Evolutionary conservation across 2,797 vertebrate genomes (phyloP).

Genomic region (Sebastes taczanowskii): DNA sequence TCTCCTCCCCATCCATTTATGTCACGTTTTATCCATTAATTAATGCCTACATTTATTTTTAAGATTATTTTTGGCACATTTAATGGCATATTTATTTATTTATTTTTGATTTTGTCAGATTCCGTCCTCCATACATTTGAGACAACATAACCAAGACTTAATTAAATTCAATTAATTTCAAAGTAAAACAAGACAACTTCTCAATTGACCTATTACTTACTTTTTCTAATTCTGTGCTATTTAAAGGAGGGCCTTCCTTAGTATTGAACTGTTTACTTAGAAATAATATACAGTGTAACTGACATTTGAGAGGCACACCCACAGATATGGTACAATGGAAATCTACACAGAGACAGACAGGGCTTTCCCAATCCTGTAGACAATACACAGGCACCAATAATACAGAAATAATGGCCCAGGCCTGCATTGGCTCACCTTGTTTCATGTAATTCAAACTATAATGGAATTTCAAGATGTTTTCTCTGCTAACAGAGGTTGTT

Average conservation of each 20-base stretch:
- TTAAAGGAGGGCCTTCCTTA: neutral
- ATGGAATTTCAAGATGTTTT: constrained; percentile 39
- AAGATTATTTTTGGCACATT: no score
- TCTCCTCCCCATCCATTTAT: no score
- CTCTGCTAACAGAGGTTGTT: neutral
- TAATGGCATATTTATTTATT: no score
- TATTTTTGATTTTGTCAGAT: no score
- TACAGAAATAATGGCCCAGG: constrained; percentile 30
- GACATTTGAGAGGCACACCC: neutral
- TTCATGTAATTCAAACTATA: constrained; percentile 42
- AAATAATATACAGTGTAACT: neutral
- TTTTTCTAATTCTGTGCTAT: neutral
- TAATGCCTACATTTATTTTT: no score
- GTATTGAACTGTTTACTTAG: neutral
- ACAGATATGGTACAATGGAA: constrained; percentile 14
- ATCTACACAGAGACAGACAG: constrained; percentile 4
- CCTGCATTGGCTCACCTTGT: constrained; percentile 25
- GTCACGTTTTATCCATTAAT: no score
- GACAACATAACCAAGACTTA: no score
- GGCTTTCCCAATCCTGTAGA: constrained; percentile 24
- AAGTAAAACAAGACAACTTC: neutral
- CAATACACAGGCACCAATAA: constrained; percentile 28
- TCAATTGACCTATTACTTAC: neutral
- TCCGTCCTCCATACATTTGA: no score
- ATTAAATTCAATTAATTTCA: neutral